These are phyloP conservation scores for Tetragonisca angustula DNA, from an alignment of 2,888 invertebrate species.

Conservation along the genomic window DNA sequence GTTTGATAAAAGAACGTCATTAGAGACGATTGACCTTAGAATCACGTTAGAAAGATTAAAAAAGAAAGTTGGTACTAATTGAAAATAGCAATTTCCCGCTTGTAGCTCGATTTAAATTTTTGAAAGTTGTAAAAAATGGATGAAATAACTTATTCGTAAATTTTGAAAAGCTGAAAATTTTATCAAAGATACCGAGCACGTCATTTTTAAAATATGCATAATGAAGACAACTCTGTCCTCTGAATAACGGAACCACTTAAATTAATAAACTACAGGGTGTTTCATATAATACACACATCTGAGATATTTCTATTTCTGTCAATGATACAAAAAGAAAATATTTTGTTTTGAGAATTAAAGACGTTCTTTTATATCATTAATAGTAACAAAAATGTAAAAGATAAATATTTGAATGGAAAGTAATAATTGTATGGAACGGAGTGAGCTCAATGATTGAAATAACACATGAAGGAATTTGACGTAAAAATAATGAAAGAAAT, in stretches of 20 bases:
- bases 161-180: background rate
- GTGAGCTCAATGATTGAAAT: background rate
- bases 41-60: background rate
- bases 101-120: background rate
- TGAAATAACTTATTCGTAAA: background rate
- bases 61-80: constrained; percentile 9
- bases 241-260: background rate
- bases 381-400: background rate
- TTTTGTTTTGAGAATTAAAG: background rate
- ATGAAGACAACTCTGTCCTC: background rate
- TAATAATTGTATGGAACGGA: background rate
- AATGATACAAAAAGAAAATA: background rate
- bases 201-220: constrained; percentile 9
- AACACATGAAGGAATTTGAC: background rate
- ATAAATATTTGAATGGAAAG: constrained; percentile 1
- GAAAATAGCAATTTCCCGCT: constrained; percentile 7
- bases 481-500: background rate
- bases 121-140: background rate
- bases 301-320: background rate
- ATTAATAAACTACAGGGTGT: constrained; percentile 5
- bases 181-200: constrained; percentile 8
- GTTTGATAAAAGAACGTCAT: constrained; percentile 33
- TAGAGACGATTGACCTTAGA: constrained; percentile 20
- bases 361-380: background rate
- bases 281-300: background rate